A percentile compares a stretch with the other conserved stretches of the same genome.
These are phyloP conservation scores for Zaprionus obscuricornis DNA, from an alignment of 2,888 invertebrate genomes.

Conservation along the genomic window DNA sequence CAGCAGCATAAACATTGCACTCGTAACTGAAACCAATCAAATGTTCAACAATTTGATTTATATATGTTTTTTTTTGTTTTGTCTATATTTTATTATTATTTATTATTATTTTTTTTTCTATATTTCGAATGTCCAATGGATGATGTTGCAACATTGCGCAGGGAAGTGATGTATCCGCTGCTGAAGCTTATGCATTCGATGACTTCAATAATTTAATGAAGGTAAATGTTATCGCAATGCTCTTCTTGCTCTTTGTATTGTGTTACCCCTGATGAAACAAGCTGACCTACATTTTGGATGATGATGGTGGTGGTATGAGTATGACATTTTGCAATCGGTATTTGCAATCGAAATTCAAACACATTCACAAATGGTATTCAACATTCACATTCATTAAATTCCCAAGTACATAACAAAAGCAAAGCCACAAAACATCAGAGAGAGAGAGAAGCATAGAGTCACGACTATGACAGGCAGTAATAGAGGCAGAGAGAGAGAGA, in stretches of 20 bases:
- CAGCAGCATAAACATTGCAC: no score
- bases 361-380: constrained; percentile 42
- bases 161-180: constrained; percentile 87
- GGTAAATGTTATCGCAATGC: no score
- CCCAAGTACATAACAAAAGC: constrained; percentile 39
- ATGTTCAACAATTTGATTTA: constrained; percentile 12
- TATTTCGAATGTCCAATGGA: constrained; percentile 2
- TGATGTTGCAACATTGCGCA: constrained; percentile 61
- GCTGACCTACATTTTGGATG: no score
- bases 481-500: neutral
- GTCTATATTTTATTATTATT: neutral
- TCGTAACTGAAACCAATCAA: constrained; percentile 15
- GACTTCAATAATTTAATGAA: constrained; percentile 87
- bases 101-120: no score
- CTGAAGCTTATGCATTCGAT: constrained; percentile 86
- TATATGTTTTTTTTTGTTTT: no score
- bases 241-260: no score
- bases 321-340: constrained; percentile 41
- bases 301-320: no score
- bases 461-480: no score
- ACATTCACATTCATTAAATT: constrained; percentile 55
- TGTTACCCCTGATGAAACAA: no score
- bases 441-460: neutral
- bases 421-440: constrained; percentile 4
- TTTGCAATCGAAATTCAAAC: neutral